These are phyloP conservation scores for Pangasius mekongensis DNA, from an alignment of 2,797 vertebrate species.

Conservation along the genomic window DNA sequence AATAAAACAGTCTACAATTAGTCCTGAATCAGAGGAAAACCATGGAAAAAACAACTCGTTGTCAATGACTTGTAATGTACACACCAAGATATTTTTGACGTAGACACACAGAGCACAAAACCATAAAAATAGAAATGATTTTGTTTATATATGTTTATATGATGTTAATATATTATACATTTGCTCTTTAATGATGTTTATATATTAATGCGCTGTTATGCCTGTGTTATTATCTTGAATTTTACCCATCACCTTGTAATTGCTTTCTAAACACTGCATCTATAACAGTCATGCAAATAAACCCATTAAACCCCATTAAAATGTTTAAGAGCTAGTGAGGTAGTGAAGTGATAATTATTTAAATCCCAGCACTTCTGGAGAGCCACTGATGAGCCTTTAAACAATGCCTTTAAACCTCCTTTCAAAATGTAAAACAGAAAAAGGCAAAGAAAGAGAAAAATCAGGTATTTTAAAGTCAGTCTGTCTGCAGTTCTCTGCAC, in stretches of 20 bases:
- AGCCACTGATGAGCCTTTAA: background rate
- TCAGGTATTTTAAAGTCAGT: background rate
- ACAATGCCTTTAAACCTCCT: background rate
- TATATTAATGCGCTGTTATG: background rate
- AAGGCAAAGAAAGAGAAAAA: background rate
- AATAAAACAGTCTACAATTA: background rate
- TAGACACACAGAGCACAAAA: background rate
- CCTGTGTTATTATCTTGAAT: background rate
- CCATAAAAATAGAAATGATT: background rate
- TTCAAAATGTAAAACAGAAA: background rate
- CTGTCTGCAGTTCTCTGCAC: background rate
- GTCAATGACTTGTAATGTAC: background rate
- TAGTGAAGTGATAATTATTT: conserved; percentile 15
- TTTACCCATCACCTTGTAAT: background rate
- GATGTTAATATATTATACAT: too few species aligned
- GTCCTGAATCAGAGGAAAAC: background rate
- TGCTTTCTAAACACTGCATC: background rate
- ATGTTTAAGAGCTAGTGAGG: conserved; percentile 12
- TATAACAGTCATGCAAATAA: conserved; percentile 1
- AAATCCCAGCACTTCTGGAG: conserved; percentile 10
- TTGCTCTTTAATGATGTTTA: background rate
- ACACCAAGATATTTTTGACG: background rate
- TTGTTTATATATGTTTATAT: background rate
- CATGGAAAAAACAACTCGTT: background rate
- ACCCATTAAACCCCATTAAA: conserved; percentile 18